Evolutionary conservation across 2,797 vertebrate genomes (phyloP).

Genomic region (Peromyscus nudipes): DNA sequence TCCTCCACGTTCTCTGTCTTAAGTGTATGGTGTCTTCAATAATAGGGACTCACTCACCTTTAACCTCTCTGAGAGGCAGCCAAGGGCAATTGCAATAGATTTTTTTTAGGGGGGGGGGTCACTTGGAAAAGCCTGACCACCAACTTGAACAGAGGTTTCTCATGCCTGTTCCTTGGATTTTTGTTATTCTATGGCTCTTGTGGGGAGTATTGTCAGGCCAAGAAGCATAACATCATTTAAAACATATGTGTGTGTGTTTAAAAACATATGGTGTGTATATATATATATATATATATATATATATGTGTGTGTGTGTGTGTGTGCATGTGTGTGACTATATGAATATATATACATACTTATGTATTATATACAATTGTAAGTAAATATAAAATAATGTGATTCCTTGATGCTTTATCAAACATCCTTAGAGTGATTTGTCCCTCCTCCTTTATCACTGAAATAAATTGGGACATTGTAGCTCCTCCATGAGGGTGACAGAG

Average conservation of each 20-base stretch:
- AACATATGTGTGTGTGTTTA: neutral
- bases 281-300: neutral
- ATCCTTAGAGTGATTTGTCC: neutral
- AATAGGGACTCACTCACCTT: neutral
- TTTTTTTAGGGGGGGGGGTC: neutral
- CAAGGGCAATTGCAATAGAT: neutral
- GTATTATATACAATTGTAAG: neutral
- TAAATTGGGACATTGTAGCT: neutral
- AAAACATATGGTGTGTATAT: neutral
- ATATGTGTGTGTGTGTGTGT: too few species aligned
- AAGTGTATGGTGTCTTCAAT: neutral
- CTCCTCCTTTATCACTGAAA: neutral
- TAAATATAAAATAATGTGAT: neutral
- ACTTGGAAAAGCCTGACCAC: neutral
- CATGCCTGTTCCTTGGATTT: neutral
- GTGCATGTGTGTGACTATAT: too few species aligned
- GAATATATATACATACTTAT: neutral
- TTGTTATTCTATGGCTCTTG: neutral
- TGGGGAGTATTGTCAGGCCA: neutral
- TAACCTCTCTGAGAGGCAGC: neutral
- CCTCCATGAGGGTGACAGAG: neutral
- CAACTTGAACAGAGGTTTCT: neutral
- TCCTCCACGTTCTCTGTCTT: neutral
- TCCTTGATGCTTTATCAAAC: neutral
- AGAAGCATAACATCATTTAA: neutral